These are phyloP conservation scores for Cyprinodon variegatus DNA, from an alignment of 2,113 vertebrate genomes.

Conservation along the genomic window DNA sequence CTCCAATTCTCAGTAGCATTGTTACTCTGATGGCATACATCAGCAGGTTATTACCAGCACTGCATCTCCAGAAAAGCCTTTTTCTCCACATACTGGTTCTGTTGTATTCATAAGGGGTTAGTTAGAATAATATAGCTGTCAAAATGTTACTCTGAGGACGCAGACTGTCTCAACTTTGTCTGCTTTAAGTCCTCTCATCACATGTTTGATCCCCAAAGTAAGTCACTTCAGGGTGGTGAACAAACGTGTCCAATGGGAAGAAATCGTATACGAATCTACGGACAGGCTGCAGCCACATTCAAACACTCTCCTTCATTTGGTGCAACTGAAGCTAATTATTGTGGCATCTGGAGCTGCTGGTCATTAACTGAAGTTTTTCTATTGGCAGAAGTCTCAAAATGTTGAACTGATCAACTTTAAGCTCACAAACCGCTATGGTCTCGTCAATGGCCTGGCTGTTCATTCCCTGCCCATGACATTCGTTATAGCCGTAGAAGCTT, in stretches of 20 bases:
- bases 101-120: background rate
- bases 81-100: background rate
- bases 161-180: background rate
- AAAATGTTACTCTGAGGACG: background rate
- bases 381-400: background rate
- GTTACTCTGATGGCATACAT: background rate
- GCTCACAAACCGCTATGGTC: background rate
- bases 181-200: background rate
- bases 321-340: background rate
- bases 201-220: background rate
- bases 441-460: background rate
- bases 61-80: background rate
- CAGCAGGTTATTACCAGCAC: too few relatives aligned
- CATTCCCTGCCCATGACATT: too few relatives aligned
- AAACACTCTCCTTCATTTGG: background rate
- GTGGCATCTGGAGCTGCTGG: background rate
- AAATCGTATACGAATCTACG: background rate
- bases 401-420: background rate
- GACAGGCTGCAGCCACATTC: background rate
- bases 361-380: background rate
- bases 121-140: too few relatives aligned
- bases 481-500: background rate
- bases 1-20: background rate
- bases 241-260: background rate
- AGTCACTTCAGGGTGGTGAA: background rate